Base-by-base conservation (phyloP, 2,797 vertebrate genomes). In the Echeneis naucrates region DNA sequence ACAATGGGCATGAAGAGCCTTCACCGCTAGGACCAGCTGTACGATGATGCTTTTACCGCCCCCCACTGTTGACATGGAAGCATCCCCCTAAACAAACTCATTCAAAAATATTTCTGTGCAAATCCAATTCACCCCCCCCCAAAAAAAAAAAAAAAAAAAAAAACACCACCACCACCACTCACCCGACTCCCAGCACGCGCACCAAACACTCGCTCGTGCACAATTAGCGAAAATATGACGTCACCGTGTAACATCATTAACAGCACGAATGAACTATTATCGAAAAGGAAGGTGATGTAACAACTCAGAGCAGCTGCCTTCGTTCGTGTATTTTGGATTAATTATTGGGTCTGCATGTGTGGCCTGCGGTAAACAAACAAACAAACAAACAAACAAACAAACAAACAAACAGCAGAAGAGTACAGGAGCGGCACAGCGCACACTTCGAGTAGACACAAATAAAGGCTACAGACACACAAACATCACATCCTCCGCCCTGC, bases 1-100 rank as follows among this genome's bases (percentile, higher is more conserved):
- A 57, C 71, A 61, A 33, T n/a, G 44, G 64, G 52, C 72, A 68
- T 54, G 50, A 32, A 54, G 51, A 66, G 59, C 61, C 64, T 84
- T 61, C 70, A 78, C 58, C 70, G 32, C 40, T 71, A 68, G 19
- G 47, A 71, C 51, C 61, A 64, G 66, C 2, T 37, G 54, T 54
- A 86, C 80, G 71, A 23, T 50, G 85, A 24, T 82, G 83, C 53
- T 68, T 89, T 75, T 88, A 87, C 73, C 84, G 90, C 87, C 91
- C 89, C 87, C 91, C 68, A 70, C 63, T 33, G 90, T 64, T 62
- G 55, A 4, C 17, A 82, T 16, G 17, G 24, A 26, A 56, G 76
- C 47, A 88, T 65, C 60, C 40, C 85, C 83, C 50, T 21, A 8
- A 66, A 61, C 32, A 61, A 40, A 80, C 77, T 52, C 74, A 90